Evolutionary conservation across 1,140 invertebrate species (phyloP).

Genomic region (Eriocheir sinensis): DNA sequence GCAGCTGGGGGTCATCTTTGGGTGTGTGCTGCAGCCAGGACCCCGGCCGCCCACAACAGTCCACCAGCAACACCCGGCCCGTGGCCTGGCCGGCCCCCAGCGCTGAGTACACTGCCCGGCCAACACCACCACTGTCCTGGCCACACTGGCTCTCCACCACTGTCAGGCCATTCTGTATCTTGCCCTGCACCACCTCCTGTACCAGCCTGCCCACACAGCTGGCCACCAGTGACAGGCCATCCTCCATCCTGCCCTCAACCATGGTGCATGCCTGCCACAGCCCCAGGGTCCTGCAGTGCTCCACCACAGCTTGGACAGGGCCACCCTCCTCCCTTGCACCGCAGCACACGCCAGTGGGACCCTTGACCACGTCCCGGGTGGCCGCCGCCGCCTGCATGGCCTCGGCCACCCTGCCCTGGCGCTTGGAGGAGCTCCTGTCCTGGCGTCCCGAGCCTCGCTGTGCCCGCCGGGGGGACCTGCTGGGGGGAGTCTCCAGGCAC

Average conservation of each 20-base stretch:
- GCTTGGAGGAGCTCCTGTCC: not conserved
- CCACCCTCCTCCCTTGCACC: not conserved
- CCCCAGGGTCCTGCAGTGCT: slow-evolving; percentile 25
- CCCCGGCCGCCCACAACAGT: slow-evolving; percentile 96
- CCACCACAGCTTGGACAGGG: not conserved
- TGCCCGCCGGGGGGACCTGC: not conserved
- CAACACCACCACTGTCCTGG: slow-evolving; percentile 81
- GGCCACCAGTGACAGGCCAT: slow-evolving; percentile 16
- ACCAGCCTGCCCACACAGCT: slow-evolving; percentile 39
- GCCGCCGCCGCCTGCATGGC: slow-evolving; percentile 13
- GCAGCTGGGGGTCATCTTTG: slow-evolving; percentile 87
- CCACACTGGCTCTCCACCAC: slow-evolving; percentile 92
- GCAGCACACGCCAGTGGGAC: not conserved
- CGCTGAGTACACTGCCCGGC: slow-evolving; percentile 83
- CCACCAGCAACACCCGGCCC: slow-evolving; percentile 90
- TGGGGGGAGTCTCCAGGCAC: not conserved
- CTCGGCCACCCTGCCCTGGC: not conserved
- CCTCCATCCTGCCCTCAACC: not conserved
- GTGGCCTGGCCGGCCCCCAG: slow-evolving; percentile 88
- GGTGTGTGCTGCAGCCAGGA: slow-evolving; percentile 91
- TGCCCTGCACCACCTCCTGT: slow-evolving; percentile 31
- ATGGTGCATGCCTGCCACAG: slow-evolving; percentile 46
- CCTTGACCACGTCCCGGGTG: not conserved
- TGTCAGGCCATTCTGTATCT: slow-evolving; percentile 85
- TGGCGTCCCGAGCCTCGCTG: not conserved